Evolutionary conservation across 2,888 invertebrate genomes (phyloP), one percentile per base, ranked within the genome.

Genomic region (Chrysopilus asiliformis): DNA sequence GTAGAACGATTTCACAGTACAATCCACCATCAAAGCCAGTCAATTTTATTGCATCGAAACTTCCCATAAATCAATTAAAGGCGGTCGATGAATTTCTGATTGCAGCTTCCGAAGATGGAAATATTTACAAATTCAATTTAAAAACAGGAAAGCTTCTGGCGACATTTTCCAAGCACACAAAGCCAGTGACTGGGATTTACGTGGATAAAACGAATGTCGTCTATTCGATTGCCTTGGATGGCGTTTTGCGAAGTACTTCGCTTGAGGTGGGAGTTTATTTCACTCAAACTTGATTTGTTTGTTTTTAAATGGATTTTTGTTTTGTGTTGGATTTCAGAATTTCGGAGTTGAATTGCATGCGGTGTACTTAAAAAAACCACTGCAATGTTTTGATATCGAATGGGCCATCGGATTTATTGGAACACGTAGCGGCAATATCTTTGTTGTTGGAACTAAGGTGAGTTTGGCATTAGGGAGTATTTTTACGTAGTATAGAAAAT

Each of bases 371-470:
- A 54, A 57, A 42, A 61, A 62, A 34, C 74, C 79, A 0, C 68
- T 82, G 42, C 81, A 81, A 51, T 79, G 81, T 13, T 76, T 83
- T 70, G 81, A 81, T 46, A 64, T 72, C 18, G 70, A 73, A 2
- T 83, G 82, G 82, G 74, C 72, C 44, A 71, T 68, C 4, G 68
- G 81, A 24, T 84, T 74, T 50, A 70, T 82, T 20, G 83, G 83
- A 27, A 78, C 80, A 2, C 70, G 74, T 45, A 74, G 74, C 45
- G 83, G 84, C 13, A 74, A 74, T 46, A 71, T 84, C 10, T 67
- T 76, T 32, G 74, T 76, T 44, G 80, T 74, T 55, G 71, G 76
- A 49, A 69, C 75, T 49, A 71, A 72, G 69, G 82, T 81, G 57
- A 57, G 48, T 50, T n/a, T n/a, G n/a, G n/a, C n/a, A n/a, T n/a